Evolutionary conservation across 2,797 vertebrate genomes (phyloP).

Genomic region (Neomorphus geoffroyi): DNA sequence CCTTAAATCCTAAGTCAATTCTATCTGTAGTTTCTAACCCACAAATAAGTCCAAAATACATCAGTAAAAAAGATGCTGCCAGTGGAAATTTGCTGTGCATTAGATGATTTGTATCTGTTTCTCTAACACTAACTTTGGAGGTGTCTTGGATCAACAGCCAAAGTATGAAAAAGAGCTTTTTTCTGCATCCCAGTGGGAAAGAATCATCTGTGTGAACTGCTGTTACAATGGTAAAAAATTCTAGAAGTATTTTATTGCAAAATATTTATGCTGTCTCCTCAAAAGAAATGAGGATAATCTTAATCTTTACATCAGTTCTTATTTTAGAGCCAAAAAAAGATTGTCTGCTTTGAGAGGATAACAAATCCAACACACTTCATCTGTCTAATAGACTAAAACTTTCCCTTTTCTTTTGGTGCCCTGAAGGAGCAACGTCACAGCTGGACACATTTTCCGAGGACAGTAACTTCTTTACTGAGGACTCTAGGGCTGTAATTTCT

Average conservation of each 20-base stretch:
- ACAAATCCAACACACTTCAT: not conserved
- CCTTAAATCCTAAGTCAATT: too few species aligned
- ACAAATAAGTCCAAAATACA: not conserved
- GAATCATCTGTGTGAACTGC: constrained; percentile 9
- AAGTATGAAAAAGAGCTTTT: not conserved
- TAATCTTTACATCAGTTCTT: constrained; percentile 19
- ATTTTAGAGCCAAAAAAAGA: constrained; percentile 6
- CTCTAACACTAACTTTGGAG: not conserved
- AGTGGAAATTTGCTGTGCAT: not conserved
- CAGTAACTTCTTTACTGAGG: not conserved
- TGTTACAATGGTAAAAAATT: not conserved
- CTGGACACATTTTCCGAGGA: not conserved
- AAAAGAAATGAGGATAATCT: not conserved
- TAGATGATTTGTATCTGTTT: constrained; percentile 9
- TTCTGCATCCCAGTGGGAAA: not conserved
- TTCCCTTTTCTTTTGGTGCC: not conserved
- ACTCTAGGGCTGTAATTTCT: not conserved
- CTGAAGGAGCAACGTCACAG: not conserved
- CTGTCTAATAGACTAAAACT: not conserved
- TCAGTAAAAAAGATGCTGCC: not conserved
- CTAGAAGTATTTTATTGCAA: not conserved
- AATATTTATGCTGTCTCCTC: constrained; percentile 19
- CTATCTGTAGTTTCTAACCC: too few species aligned
- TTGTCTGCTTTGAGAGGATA: not conserved
- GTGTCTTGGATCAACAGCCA: constrained; percentile 11